Percentiles rank a stretch among this genome's conserved stretches.
These are phyloP conservation scores for Sitophilus oryzae DNA, from an alignment of 1,140 invertebrate species.

Conservation along the genomic window DNA sequence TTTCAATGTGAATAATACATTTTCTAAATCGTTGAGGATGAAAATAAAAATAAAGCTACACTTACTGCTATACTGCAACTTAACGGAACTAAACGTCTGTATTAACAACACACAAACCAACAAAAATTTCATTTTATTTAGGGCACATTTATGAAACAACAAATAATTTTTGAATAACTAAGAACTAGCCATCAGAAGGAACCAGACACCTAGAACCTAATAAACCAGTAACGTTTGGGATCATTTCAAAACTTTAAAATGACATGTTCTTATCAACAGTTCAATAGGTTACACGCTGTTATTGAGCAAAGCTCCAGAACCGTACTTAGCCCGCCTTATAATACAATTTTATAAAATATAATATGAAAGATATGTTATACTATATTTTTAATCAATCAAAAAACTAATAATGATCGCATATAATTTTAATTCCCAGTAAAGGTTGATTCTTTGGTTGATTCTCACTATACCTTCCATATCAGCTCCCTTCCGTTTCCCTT, in stretches of 20 bases:
- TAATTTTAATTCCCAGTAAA: too few species aligned
- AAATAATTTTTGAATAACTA: too few species aligned
- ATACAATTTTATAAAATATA: background rate
- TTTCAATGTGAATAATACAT: too few species aligned
- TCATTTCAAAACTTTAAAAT: constrained; percentile 23
- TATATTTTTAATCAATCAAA: too few species aligned
- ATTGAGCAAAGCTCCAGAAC: constrained; percentile 20
- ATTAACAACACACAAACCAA: background rate
- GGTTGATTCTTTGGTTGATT: too few species aligned
- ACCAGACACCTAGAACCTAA: constrained; percentile 4
- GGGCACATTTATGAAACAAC: background rate
- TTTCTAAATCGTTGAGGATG: too few species aligned
- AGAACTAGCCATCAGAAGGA: background rate
- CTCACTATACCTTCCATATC: too few species aligned
- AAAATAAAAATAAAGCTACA: too few species aligned
- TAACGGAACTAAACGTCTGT: background rate
- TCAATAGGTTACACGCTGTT: constrained; percentile 26
- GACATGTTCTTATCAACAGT: constrained; percentile 23
- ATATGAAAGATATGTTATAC: too few species aligned
- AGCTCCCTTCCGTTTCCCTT: too few species aligned
- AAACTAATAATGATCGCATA: too few species aligned
- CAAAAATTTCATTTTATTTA: background rate
- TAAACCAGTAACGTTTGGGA: constrained; percentile 15
- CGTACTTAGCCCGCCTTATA: constrained; percentile 1
- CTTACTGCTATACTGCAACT: background rate